Evolutionary conservation across 53 echinoderm and acorn worm genomes (phyloP), one percentile per base, ranked within the genome.

Genomic region (Echinometra lucunter): DNA sequence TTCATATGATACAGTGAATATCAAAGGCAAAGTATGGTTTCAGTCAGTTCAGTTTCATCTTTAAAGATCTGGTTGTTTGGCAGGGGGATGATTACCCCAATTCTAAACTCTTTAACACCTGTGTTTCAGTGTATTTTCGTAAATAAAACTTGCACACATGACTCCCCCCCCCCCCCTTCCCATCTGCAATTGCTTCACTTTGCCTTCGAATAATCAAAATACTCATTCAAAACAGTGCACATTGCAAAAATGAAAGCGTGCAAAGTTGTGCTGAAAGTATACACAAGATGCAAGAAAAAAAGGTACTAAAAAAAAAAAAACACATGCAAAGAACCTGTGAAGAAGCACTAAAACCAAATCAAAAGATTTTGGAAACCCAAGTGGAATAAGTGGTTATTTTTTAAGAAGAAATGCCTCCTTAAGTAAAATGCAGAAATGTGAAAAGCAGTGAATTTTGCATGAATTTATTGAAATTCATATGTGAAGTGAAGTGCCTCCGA

Each of bases 301-400:
- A 42, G 38, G 21, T 2, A n/a, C n/a, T n/a, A n/a, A n/a, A n/a
- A n/a, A 42, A 42, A 2, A 78, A 18, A 0, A 21, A 78, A 42
- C 23, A n/a, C 78, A 78, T 78, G 78, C 78, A 78, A 72, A 78
- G 40, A 78, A 78, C n/a, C n/a, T n/a, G n/a, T n/a, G n/a, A 78
- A 72, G 11, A 34, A 13, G 72, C 38, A 67, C 2, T 69, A 28
- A 69, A 69, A 67, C 67, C 32, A 6, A 23, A 66, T 32, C 30
- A 17, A 78, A 42, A 78, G 38, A 78, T 19, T 23, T 35, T 78
- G 78, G 19, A 78, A 78, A 19, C 6, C 38, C 78, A 23, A 42
- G 42, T 40, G 8, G 13, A 21, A 17, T 21, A 16, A 78, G 42
- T 40, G 7, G 21, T 11, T 32, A 78, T 38, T 7, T 78, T 40